A percentile compares a stretch with the other conserved stretches of the same genome.
phyloP scores from a whole-genome alignment of 2,888 invertebrate genomes.

The Cacoxenus indagator region DNA sequence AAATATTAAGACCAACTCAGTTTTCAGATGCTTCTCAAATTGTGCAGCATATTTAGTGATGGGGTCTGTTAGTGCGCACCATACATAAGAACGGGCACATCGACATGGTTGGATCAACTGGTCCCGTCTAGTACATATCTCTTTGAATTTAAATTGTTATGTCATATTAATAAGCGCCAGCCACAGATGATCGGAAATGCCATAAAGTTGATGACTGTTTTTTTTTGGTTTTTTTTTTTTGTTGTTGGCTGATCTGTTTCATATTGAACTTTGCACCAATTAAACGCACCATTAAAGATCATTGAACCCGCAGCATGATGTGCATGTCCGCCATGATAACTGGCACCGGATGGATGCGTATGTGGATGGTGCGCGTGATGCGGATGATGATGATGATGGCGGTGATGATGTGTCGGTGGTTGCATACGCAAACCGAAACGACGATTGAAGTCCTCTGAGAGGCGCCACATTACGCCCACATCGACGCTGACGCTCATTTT shows the following conservation, averaged over 20 bases:
- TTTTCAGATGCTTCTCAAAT: too few relatives aligned
- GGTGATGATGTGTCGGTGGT: slow-evolving; percentile 58
- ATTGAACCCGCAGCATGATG: slow-evolving; percentile 57
- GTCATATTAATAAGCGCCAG: too few relatives aligned
- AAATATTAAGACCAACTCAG: too few relatives aligned
- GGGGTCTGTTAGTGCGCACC: too few relatives aligned
- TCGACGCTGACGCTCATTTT: slow-evolving; percentile 71
- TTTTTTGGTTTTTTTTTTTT: too few relatives aligned
- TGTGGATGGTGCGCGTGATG: slow-evolving; percentile 38
- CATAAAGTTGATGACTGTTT: neutral
- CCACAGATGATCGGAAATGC: too few relatives aligned
- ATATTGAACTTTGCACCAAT: neutral
- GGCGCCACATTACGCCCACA: slow-evolving; percentile 72
- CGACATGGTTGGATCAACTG: too few relatives aligned
- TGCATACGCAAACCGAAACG: slow-evolving; percentile 71
- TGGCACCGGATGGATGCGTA: slow-evolving; percentile 45
- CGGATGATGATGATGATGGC: slow-evolving; percentile 48
- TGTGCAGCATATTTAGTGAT: too few relatives aligned
- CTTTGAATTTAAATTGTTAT: too few relatives aligned
- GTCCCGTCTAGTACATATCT: too few relatives aligned
- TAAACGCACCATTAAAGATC: slow-evolving; percentile 51
- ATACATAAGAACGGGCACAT: too few relatives aligned
- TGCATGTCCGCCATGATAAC: slow-evolving; percentile 42
- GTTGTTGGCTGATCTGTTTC: neutral
- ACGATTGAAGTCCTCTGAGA: slow-evolving; percentile 71